phyloP scores from a whole-genome alignment of 2,888 invertebrate genomes.

The Diabrotica balteata region DNA sequence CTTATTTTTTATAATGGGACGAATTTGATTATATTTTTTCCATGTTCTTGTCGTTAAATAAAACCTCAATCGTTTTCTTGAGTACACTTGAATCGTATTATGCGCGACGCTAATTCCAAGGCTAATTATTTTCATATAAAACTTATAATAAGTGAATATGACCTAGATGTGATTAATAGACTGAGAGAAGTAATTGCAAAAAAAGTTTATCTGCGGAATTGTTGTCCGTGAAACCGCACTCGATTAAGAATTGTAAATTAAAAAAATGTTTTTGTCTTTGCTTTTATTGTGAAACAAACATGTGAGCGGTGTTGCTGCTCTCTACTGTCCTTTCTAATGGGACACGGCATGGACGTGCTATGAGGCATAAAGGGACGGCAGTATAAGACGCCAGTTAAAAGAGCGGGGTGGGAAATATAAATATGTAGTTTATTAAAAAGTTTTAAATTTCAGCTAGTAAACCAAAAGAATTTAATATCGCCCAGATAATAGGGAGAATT shows the following conservation, averaged over 20 bases:
- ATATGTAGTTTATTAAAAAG: too few species aligned
- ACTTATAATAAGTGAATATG: slow-evolving; percentile 16
- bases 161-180: slow-evolving; percentile 24
- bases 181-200: slow-evolving; percentile 14
- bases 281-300: slow-evolving; percentile 8
- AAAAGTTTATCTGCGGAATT: slow-evolving; percentile 19
- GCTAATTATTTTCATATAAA: slow-evolving; percentile 20
- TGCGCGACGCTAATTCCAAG: slow-evolving; percentile 14
- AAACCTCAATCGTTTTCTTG: too few species aligned
- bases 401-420: too few species aligned
- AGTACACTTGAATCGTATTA: slow-evolving; percentile 10
- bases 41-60: too few species aligned
- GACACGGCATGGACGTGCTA: too few species aligned
- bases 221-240: slow-evolving; percentile 20
- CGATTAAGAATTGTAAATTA: slow-evolving; percentile 1
- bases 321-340: slow-evolving; percentile 4
- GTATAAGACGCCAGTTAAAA: too few species aligned
- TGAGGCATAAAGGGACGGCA: too few species aligned
- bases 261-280: slow-evolving; percentile 8
- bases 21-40: too few species aligned
- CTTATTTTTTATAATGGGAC: too few species aligned
- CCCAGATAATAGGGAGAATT: too few species aligned
- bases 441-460: too few species aligned
- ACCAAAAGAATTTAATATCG: too few species aligned
- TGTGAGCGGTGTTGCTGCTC: neutral